A percentile compares a stretch with the other conserved stretches of the same genome.
Evolutionary conservation across 2,888 invertebrate genomes (phyloP).

Genomic region (Oscheius sp.): DNA sequence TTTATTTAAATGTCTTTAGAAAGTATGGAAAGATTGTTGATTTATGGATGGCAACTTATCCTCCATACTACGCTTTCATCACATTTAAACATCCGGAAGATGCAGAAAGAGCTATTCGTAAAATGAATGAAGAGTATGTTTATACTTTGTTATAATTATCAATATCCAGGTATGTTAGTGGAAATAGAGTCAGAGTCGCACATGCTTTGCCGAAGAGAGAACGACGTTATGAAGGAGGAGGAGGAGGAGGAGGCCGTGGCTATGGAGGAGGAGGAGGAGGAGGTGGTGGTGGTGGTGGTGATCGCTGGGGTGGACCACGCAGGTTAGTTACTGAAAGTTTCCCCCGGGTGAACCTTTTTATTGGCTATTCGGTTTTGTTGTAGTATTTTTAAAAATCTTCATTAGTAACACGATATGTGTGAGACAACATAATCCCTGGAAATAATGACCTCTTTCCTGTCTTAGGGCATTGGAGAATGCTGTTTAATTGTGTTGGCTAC

Average conservation of each 20-base stretch:
- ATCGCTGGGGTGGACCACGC: slow-evolving; percentile 6
- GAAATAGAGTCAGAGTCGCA: slow-evolving; percentile 30
- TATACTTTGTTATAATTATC: background rate
- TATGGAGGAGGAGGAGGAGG: background rate
- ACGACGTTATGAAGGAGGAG: slow-evolving; percentile 15
- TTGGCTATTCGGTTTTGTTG: too few relatives aligned
- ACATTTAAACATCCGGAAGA: slow-evolving; percentile 30
- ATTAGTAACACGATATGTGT: background rate
- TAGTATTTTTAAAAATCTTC: too few relatives aligned
- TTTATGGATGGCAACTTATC: slow-evolving; percentile 34
- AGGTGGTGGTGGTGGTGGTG: background rate
- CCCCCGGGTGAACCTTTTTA: too few relatives aligned
- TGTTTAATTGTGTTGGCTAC: background rate
- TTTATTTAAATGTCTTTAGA: slow-evolving; percentile 6
- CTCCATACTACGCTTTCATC: slow-evolving; percentile 35
- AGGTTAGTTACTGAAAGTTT: background rate
- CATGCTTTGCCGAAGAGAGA: slow-evolving; percentile 30
- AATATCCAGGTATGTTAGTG: slow-evolving; percentile 21
- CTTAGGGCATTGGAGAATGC: slow-evolving; percentile 7
- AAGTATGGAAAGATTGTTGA: slow-evolving; percentile 28
- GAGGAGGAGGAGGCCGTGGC: slow-evolving; percentile 10
- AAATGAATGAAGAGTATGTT: slow-evolving; percentile 34
- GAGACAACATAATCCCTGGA: background rate
- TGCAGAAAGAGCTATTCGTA: slow-evolving; percentile 30
- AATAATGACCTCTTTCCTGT: slow-evolving; percentile 8